Base-by-base conservation (phyloP, 23 tunicate species). In the Halocynthia roretzi region DNA sequence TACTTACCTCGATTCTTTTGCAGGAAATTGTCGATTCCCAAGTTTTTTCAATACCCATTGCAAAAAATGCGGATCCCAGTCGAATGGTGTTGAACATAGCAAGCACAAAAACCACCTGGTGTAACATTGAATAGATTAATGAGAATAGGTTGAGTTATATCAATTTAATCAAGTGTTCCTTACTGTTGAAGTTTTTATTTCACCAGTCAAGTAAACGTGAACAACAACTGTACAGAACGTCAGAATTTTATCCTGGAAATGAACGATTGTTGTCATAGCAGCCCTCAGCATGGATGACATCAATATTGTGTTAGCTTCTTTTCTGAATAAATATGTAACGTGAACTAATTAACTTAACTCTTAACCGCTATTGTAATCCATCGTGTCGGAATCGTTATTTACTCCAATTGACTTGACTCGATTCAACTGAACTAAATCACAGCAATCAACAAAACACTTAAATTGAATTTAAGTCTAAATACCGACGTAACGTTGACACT, bases 61-160 rank as follows among this genome's bases (percentile, higher is more conserved):
- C 83, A 80, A 84, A 84, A 61, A 90, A 58, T 10, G 69, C 86
- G 31, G 85, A 52, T 50, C 82, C 52, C 19, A 71, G 8, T 15
- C 96, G 83, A 50, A 90, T 53, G 7, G 71, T 70, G 52, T 71
- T 76, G 61, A 57, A 84, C 65, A 84, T 55, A 2, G 87, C 96
- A 15, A 90, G 50, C 0, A 78, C 86, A 23, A 67, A 52, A 53
- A 90, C 81, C 44, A 84, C 89, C 93, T 87, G 67, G 2, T 20
- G 4, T 15, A 31, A 31, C 44, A 31, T 31, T 31, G 44, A 31
- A 31, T 31, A 1, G 44, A 31, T 4, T 31, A 4, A 31, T 31
- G 44, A 31, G 44, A 31, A 31, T 31, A 31, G 2, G 44, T 31
- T 0, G 44, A 31, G 44, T 31, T 31, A 31, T 31, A 31, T 31